These are phyloP conservation scores for Pristionchus arcanus DNA, from an alignment of 2,888 invertebrate genomes.

Conservation along the genomic window DNA sequence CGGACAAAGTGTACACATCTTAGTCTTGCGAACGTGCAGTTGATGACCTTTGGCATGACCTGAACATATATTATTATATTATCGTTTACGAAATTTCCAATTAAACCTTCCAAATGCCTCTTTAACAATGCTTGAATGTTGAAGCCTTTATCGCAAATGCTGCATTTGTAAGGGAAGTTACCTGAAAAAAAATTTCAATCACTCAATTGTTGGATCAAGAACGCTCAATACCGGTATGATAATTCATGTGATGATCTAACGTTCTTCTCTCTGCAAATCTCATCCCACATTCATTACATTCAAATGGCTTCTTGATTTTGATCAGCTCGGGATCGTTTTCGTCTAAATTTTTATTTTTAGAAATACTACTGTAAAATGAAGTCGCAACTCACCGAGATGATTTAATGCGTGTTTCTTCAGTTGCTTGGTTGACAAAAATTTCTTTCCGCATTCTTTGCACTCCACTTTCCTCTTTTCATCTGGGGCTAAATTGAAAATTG, in stretches of 20 bases:
- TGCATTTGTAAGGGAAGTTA: background rate
- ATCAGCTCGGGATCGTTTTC: background rate
- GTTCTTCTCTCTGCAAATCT: background rate
- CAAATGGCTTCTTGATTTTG: background rate
- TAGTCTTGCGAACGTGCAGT: background rate
- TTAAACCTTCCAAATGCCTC: background rate
- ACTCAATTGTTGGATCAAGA: too few species aligned
- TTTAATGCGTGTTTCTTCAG: background rate
- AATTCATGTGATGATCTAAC: background rate
- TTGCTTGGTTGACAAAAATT: background rate
- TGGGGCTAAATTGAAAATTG: background rate
- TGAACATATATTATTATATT: background rate
- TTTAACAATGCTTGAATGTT: background rate
- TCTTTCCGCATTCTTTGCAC: background rate
- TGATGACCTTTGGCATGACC: background rate
- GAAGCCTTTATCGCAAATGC: background rate
- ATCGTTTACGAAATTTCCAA: too few species aligned
- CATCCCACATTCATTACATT: background rate
- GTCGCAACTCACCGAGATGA: background rate
- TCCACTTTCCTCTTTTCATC: background rate
- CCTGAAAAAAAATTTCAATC: too few species aligned
- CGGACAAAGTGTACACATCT: background rate
- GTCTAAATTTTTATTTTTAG: background rate
- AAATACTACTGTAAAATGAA: too few species aligned
- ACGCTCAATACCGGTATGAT: background rate